A percentile compares a stretch with the other conserved stretches of the same genome.
phyloP scores from a whole-genome alignment of 2,113 vertebrate species.

The Limanda limanda region DNA sequence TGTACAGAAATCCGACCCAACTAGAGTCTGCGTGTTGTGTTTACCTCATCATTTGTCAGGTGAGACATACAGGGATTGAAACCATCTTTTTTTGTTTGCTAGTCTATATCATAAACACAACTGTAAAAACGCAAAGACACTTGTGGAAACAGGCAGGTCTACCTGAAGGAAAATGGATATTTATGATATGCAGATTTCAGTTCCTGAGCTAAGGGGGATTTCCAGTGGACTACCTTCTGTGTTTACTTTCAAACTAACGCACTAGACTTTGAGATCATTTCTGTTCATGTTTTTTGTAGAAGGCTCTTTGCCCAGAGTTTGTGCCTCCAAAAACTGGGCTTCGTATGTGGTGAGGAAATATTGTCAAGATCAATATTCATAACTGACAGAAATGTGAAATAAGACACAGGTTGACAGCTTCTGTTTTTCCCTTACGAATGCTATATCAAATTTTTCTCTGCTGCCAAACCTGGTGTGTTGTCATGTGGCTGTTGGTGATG shows the following conservation, averaged over 20 bases:
- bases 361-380: neutral
- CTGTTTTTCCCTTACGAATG: neutral
- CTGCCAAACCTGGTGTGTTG: no score
- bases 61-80: neutral
- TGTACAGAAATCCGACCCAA: neutral
- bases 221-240: conserved; percentile 25
- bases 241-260: neutral
- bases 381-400: neutral
- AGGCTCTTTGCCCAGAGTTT: neutral
- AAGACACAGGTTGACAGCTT: neutral
- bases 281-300: neutral
- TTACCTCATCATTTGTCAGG: no score
- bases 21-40: no score
- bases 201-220: conserved; percentile 47
- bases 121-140: neutral
- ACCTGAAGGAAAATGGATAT: neutral
- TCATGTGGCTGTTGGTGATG: neutral
- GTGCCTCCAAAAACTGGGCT: neutral
- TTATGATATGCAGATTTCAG: neutral
- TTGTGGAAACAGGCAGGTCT: neutral
- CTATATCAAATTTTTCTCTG: neutral
- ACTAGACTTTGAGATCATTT: conserved; percentile 8
- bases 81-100: neutral
- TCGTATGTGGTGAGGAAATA: neutral
- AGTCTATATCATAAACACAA: neutral